Evolutionary conservation across 2,113 vertebrate genomes (phyloP), one percentile per base, ranked within the genome.

Genomic region (Nothoprocta pentlandii): DNA sequence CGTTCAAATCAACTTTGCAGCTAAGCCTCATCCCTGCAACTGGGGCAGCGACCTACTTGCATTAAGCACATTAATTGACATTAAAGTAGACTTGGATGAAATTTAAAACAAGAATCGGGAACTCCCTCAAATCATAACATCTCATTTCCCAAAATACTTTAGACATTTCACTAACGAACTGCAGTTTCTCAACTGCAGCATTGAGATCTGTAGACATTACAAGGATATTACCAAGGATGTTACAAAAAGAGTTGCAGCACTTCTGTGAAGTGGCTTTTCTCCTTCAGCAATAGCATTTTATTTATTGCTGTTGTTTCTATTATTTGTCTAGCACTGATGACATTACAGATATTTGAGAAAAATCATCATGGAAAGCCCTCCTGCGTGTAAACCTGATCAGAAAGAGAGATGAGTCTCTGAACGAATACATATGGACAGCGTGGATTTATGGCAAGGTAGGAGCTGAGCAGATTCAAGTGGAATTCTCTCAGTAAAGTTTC

Each of bases 381-480:
- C 25, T 56, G 61, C 75, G 44, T 46, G 2, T 54, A 22, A 19
- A 5, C 22, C 10, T 20, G 26, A 1, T 1, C 20, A 4, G 39
- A 5, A 6, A 7, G 12, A 7, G 11, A 12, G 4, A 4, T 0
- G n/a, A 25, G 16, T 46, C 56, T 8, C 46, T 22, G 58, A 42
- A 8, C 51, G 25, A 3, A 2, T 2, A 1, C 2, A 36, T 25
- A 68, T 3, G 15, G 46, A 2, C 23, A 73, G 47, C n/a, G 20
- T 0, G 12, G 9, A 5, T 11, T 19, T 2, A 1, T 0, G 1
- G 67, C 6, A 13, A n/a, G 6, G n/a, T 0, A 10, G 16, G 32
- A 63, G 36, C 4, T 22, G 23, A 39, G 12, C 0, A 1, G 1
- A 10, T 8, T 7, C 36, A 21, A 46, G 8, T 0, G 9, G n/a